Conservation (phyloP, 2,888 invertebrate genomes). For the Mayetiola destructor region DNA sequence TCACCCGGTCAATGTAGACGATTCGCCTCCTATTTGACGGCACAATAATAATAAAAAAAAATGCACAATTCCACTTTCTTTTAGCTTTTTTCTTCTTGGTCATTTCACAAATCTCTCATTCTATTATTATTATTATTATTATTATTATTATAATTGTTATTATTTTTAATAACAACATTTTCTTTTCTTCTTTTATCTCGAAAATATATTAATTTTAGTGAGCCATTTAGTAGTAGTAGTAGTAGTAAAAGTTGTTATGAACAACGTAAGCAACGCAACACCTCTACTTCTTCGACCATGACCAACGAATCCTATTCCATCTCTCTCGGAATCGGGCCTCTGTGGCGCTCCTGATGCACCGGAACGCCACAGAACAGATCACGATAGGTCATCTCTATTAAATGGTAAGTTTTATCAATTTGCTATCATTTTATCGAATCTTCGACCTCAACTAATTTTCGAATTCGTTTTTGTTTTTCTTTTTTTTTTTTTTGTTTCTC, state of each 20-base stretch:
- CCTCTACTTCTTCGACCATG: constrained; percentile 43
- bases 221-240: constrained; percentile 35
- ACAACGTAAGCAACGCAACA: constrained; percentile 26
- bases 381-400: constrained; percentile 38
- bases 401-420: constrained; percentile 27
- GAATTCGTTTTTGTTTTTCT: neutral
- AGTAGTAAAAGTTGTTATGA: constrained; percentile 29
- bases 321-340: constrained; percentile 98
- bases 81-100: too few relatives aligned
- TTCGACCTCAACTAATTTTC: neutral
- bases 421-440: neutral
- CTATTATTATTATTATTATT: too few relatives aligned
- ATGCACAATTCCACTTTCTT: too few relatives aligned
- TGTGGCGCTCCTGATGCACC: constrained; percentile 99
- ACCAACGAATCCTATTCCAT: constrained; percentile 61
- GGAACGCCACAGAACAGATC: constrained; percentile 43
- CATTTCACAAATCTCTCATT: too few relatives aligned
- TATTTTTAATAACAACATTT: neutral
- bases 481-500: neutral
- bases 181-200: too few relatives aligned
- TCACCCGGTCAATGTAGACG: too few relatives aligned
- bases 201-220: constrained; percentile 28
- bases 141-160: too few relatives aligned
- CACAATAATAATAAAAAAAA: too few relatives aligned
- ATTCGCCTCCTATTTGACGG: too few relatives aligned